Evolutionary conservation across 2,113 vertebrate species (phyloP).

Genomic region (crab-eating macaque (Macaca fascicularis)): DNA sequence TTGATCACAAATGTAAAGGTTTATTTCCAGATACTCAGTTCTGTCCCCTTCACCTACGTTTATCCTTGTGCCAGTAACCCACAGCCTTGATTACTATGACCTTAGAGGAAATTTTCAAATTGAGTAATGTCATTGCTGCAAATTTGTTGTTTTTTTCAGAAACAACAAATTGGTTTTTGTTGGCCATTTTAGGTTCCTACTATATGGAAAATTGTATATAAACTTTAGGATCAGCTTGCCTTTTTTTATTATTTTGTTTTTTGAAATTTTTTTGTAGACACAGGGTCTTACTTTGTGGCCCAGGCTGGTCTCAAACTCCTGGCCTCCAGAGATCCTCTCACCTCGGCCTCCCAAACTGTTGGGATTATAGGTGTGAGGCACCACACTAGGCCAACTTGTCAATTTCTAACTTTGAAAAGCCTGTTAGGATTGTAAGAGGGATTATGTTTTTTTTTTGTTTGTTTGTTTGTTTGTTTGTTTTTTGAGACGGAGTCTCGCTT

Average conservation of each 20-base stretch:
- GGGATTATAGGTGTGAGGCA: neutral
- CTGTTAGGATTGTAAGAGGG: neutral
- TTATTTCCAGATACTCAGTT: neutral
- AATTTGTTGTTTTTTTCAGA: neutral
- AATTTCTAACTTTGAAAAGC: neutral
- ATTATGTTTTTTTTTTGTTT: neutral
- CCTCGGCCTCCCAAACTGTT: neutral
- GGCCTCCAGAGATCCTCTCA: neutral
- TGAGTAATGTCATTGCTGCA: neutral
- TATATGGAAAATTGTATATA: neutral
- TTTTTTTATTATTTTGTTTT: neutral
- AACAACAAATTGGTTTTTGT: neutral
- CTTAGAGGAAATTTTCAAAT: neutral
- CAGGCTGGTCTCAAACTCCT: neutral
- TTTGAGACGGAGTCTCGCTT: no score
- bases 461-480: no score
- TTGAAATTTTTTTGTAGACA: neutral
- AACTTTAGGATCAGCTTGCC: neutral
- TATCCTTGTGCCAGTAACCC: neutral
- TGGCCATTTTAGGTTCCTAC: neutral
- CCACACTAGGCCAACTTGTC: neutral
- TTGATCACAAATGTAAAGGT: neutral
- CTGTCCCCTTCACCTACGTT: neutral
- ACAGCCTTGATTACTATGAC: neutral
- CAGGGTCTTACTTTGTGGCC: neutral